Conservation (phyloP, 2,888 invertebrate species). For the Lapara coniferarum region DNA sequence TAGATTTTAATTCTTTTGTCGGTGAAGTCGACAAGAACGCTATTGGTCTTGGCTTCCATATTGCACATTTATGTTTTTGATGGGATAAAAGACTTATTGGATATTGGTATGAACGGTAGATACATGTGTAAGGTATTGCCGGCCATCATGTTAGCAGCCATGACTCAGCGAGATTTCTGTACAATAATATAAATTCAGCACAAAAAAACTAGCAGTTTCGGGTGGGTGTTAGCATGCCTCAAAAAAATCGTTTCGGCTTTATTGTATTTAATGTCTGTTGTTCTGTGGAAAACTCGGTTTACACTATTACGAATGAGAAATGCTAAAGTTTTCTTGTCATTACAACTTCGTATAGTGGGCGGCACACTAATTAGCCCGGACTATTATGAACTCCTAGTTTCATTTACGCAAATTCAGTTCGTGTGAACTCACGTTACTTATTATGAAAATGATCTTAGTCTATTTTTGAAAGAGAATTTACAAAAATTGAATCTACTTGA, state of each 20-base stretch:
- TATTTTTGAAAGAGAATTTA: background rate
- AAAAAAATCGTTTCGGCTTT: background rate
- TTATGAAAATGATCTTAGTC: slow-evolving; percentile 9
- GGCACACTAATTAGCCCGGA: slow-evolving; percentile 5
- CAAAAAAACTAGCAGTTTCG: background rate
- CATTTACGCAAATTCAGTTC: background rate
- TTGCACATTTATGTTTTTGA: too few species aligned
- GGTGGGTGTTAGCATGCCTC: background rate
- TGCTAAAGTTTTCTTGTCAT: slow-evolving; percentile 12
- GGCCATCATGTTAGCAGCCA: slow-evolving; percentile 32
- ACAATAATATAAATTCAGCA: slow-evolving; percentile 33
- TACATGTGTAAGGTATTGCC: slow-evolving; percentile 35
- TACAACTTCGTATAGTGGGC: background rate
- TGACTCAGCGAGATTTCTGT: slow-evolving; percentile 37
- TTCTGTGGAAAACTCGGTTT: background rate
- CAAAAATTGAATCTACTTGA: background rate
- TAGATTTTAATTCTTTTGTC: too few species aligned
- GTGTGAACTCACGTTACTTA: background rate
- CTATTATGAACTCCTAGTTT: slow-evolving; percentile 1
- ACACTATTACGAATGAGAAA: slow-evolving; percentile 7
- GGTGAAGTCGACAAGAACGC: too few species aligned
- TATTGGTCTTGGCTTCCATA: too few species aligned
- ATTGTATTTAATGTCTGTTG: background rate
- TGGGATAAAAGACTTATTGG: slow-evolving; percentile 28
- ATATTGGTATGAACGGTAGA: slow-evolving; percentile 26